These are phyloP conservation scores for Dendropsophus ebraccatus DNA, from an alignment of 2,113 vertebrate species.

Conservation along the genomic window DNA sequence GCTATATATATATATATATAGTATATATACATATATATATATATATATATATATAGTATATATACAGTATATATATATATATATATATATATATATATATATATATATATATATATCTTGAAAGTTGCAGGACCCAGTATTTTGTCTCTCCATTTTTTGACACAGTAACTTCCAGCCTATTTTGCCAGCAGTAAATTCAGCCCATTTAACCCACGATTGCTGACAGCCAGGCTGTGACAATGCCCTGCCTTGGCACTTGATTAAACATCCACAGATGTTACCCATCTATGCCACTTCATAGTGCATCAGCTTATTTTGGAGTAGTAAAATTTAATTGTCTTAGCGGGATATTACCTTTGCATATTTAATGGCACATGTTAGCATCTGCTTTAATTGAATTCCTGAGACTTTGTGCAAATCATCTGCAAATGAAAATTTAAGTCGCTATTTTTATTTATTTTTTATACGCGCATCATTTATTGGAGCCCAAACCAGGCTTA, in stretches of 20 bases:
- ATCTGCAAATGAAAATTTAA: conserved; percentile 12
- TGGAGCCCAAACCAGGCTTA: background rate
- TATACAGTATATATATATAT: too few species aligned
- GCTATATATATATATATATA: too few species aligned
- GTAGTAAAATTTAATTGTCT: conserved; percentile 16
- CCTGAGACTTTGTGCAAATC: conserved; percentile 16
- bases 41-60: too few species aligned
- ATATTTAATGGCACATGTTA: background rate
- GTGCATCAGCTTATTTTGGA: conserved; percentile 16
- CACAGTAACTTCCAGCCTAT: background rate
- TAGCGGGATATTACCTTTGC: conserved; percentile 27
- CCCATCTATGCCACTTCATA: background rate
- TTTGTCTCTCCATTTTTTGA: background rate
- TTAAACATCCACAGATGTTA: conserved; percentile 2
- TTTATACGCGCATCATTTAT: background rate
- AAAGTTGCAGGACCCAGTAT: background rate
- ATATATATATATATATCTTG: too few species aligned
- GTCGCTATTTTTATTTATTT: background rate
- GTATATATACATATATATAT: too few species aligned
- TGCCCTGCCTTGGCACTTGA: background rate
- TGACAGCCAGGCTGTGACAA: background rate
- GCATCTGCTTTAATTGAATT: conserved; percentile 16
- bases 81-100: too few species aligned
- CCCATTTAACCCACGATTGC: background rate
- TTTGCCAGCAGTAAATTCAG: background rate